Evolutionary conservation across 2,113 vertebrate genomes (phyloP), one percentile per base, ranked within the genome.

Genomic region (Spilogale gracilis): DNA sequence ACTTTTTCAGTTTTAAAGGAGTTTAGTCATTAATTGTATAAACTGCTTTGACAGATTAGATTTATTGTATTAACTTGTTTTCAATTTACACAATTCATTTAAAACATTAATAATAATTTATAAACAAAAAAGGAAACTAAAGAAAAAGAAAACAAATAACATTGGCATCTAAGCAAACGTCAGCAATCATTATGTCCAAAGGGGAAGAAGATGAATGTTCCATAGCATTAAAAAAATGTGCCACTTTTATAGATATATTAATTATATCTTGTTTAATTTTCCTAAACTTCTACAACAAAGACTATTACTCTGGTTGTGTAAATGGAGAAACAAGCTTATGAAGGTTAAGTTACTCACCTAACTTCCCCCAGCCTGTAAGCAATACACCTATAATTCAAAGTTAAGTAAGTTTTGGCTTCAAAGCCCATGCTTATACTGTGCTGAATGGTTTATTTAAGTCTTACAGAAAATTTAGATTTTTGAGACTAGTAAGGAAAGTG

Each of bases 41-140:
- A 82, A 2, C 2, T 61, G 63, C 27, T 65, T 60, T 71, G 60
- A 86, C 9, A 25, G 25, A 25, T 45, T 52, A 80, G 54, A 25
- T 60, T 50, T 69, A 17, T 11, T 54, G 5, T 27, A 16, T 43
- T 60, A 14, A 61, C 84, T 73, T 84, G 2, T 48, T 92, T 50
- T 12, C 16, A n/a, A 63, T 45, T 80, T 73, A 92, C 0, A 81
- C 14, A 87, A 21, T 63, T 88, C n/a, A 65, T 5, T 21, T 61
- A 71, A 95, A 87, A 74, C 3, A 81, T 48, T 85, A 79, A 91
- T 81, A 78, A 56, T 18, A 76, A 85, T 67, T 80, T 79, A 78
- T 60, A 58, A 78, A 84, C 20, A 83, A 48, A 90, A 81, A 20
- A 25, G 27, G 8, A 89, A 89, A 63, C 14, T 63, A 32, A 80